phyloP scores from a whole-genome alignment of 2,888 invertebrate species.

The Nomada lathburiana region DNA sequence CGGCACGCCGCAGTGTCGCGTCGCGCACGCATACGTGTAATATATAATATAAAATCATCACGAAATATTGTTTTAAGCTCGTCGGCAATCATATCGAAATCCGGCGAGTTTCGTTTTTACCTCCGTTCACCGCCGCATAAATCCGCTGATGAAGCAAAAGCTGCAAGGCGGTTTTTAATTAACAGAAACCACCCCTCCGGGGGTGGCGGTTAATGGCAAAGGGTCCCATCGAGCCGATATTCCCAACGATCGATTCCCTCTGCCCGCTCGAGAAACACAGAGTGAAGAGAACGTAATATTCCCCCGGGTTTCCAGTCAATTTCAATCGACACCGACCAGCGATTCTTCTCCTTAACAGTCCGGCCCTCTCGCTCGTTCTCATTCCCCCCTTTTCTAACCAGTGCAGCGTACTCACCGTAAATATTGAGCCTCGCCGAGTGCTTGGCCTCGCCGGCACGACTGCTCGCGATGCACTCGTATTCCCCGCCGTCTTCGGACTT shows the following conservation, averaged over 20 bases:
- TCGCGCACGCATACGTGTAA: too few relatives aligned
- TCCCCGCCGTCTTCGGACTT: conserved; percentile 86
- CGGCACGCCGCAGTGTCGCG: too few relatives aligned
- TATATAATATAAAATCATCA: background rate
- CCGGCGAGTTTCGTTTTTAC: background rate
- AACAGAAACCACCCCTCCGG: conserved; percentile 26
- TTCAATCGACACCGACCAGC: conserved; percentile 51
- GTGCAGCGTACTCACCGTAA: conserved; percentile 84
- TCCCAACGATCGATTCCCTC: conserved; percentile 37
- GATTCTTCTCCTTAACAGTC: conserved; percentile 55
- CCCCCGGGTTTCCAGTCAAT: conserved; percentile 55
- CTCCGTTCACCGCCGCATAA: background rate
- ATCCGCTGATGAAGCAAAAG: conserved; percentile 23
- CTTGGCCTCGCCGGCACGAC: conserved; percentile 84
- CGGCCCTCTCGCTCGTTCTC: background rate
- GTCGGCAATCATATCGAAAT: background rate
- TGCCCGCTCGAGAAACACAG: background rate
- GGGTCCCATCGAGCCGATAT: conserved; percentile 43
- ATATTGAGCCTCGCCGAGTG: conserved; percentile 86
- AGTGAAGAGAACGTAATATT: conserved; percentile 47
- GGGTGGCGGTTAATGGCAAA: conserved; percentile 45
- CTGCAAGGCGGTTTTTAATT: conserved; percentile 44
- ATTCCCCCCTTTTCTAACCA: background rate
- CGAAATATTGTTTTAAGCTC: background rate
- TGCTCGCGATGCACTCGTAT: conserved; percentile 85